Conservation (phyloP, 2,113 vertebrate genomes). For the Xiphophorus couchianus region DNA sequence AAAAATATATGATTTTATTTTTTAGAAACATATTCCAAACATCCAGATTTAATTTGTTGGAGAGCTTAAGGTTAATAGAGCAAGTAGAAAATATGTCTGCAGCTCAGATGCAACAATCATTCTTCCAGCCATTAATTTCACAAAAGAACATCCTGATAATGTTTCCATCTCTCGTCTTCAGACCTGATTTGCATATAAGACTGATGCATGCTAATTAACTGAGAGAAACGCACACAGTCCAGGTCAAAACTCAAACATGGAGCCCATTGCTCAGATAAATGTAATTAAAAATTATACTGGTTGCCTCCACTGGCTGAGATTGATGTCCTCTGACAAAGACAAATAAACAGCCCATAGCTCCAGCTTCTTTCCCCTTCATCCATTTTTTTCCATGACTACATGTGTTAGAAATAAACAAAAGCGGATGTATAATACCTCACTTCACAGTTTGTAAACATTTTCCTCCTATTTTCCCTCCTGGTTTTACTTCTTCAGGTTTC, state of each 20-base stretch:
- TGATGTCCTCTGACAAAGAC: constrained; percentile 52
- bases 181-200: constrained; percentile 49
- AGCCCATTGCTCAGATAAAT: constrained; percentile 62
- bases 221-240: constrained; percentile 10
- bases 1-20: neutral
- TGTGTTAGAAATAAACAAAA: constrained; percentile 14
- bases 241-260: constrained; percentile 43
- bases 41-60: neutral
- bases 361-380: neutral
- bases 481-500: constrained; percentile 26
- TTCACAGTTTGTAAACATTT: constrained; percentile 17
- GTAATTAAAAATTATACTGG: constrained; percentile 60
- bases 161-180: neutral
- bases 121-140: neutral
- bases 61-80: neutral
- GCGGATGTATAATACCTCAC: constrained; percentile 7
- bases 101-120: neutral
- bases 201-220: constrained; percentile 43
- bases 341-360: constrained; percentile 51
- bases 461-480: neutral
- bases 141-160: neutral
- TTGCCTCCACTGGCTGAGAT: constrained; percentile 41
- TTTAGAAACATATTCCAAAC: neutral
- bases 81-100: neutral
- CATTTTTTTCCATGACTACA: constrained; percentile 16